Evolutionary conservation across 2,797 vertebrate species (phyloP).

Genomic region (Pygocentrus nattereri): DNA sequence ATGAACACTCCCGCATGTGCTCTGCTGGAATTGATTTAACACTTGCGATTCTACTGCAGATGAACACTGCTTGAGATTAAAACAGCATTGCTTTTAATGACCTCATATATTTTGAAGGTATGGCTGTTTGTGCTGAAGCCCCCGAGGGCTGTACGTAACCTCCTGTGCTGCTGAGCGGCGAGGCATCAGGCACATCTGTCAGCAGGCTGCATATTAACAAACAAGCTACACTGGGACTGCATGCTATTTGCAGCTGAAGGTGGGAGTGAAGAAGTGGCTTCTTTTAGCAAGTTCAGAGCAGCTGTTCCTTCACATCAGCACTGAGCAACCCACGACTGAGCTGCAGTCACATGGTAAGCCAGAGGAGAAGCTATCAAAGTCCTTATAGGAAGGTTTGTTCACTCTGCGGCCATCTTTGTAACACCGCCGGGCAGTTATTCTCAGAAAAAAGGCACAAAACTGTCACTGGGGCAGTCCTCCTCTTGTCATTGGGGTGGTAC

Average conservation of each 20-base stretch:
- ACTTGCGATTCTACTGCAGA: not conserved
- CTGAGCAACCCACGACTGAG: slow-evolving; percentile 7
- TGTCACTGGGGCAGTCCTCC: too few species aligned
- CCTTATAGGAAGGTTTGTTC: too few species aligned
- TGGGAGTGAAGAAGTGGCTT: slow-evolving; percentile 1
- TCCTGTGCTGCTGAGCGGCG: not conserved
- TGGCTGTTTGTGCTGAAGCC: not conserved
- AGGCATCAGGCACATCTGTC: not conserved
- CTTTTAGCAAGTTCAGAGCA: not conserved
- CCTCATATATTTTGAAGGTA: not conserved
- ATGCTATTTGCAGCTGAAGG: slow-evolving; percentile 27
- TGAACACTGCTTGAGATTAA: not conserved
- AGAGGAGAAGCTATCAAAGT: not conserved
- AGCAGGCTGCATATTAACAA: slow-evolving; percentile 8
- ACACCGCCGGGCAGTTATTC: too few species aligned
- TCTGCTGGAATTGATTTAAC: not conserved
- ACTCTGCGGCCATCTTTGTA: too few species aligned
- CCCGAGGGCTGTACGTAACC: not conserved
- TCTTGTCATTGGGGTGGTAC: too few species aligned
- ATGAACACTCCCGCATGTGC: not conserved
- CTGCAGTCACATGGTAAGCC: not conserved
- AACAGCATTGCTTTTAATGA: not conserved
- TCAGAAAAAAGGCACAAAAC: too few species aligned
- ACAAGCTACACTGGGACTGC: slow-evolving; percentile 11
- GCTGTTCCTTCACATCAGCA: slow-evolving; percentile 16